A percentile compares a stretch with the other conserved stretches of the same genome.
phyloP scores from a whole-genome alignment of 2,113 vertebrate species.

The Origma solitaria region DNA sequence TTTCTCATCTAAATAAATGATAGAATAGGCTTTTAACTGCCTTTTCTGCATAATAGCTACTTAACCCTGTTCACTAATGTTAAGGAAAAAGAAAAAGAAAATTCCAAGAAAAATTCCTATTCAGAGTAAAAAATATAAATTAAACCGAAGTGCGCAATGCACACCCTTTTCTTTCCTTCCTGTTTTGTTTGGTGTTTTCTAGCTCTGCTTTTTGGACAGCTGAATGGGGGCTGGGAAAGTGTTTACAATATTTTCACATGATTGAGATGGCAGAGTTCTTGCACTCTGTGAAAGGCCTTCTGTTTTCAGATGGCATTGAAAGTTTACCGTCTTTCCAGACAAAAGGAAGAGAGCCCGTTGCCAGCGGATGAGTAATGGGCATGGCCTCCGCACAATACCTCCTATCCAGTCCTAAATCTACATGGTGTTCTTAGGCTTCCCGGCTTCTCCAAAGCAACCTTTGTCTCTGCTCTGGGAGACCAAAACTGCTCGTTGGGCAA shows the following conservation, averaged over 20 bases:
- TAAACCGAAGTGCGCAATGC: not conserved
- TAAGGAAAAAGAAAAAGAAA: not conserved
- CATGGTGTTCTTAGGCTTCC: conserved; percentile 74
- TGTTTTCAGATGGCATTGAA: conserved; percentile 77
- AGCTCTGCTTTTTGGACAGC: conserved; percentile 61
- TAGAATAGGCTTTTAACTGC: not conserved
- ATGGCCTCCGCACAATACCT: conserved; percentile 69
- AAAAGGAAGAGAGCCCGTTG: conserved; percentile 75
- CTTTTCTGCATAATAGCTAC: not conserved
- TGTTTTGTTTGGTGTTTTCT: conserved; percentile 58
- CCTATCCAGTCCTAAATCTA: conserved; percentile 76
- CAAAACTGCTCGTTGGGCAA: conserved; percentile 56
- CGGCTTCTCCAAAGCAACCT: conserved; percentile 74
- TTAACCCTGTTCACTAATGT: not conserved
- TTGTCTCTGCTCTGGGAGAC: conserved; percentile 71
- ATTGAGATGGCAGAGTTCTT: conserved; percentile 72
- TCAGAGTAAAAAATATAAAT: conserved; percentile 32
- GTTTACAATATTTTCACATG: conserved; percentile 79
- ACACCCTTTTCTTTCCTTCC: conserved; percentile 37
- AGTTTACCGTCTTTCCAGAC: conserved; percentile 75
- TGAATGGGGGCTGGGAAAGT: conserved; percentile 73
- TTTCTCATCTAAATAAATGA: not conserved
- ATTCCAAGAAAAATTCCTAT: conserved; percentile 10
- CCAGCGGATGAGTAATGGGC: conserved; percentile 78
- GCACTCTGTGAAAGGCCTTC: conserved; percentile 71